Base-by-base conservation (phyloP, 2,888 invertebrate genomes). In the Zaprionus obscuricornis region DNA sequence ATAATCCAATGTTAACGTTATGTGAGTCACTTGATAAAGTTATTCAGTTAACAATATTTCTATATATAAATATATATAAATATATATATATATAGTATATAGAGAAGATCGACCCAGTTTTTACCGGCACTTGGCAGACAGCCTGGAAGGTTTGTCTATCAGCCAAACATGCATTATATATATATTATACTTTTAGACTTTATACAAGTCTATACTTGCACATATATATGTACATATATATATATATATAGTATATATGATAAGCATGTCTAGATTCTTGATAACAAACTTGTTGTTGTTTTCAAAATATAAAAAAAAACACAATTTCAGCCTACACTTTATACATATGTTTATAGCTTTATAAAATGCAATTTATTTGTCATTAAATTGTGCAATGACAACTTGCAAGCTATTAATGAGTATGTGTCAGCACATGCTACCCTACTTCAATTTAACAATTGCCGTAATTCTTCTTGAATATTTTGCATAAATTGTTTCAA, bases 81-180 rank as follows among this genome's bases (percentile, higher is more conserved):
- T n/a, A n/a, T n/a, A n/a, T n/a, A n/a, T n/a, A n/a, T n/a, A n/a
- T n/a, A n/a, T n/a, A n/a, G n/a, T 22, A 13, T 43, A 24, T 40
- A 51, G 42, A 46, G 57, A 24, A 47, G 26, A 22, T 62, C 66
- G 72, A 64, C 78, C 72, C 74, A 72, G 78, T 72, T 77, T 52
- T 50, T 46, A 62, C 52, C 46, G 52, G 67, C 77, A 56, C 27
- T 52, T 67, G 60, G 50, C 74, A 81, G 77, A 76, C 71, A 57
- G 56, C 3, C 45, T 68, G 74, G 68, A 65, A 49, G 22, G 57
- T 52, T 55, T 50, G 31, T 55, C 66, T 45, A 42, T 57, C 56
- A 39, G 54, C 11, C 34, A 7, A 33, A 24, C 31, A 36, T 7
- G 33, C 43, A 22, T 20, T 18, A 24, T 27, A 51, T 42, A 34